Evolutionary conservation across 2,888 invertebrate genomes (phyloP), one percentile per base, ranked within the genome.

Genomic region (Pogonocherus hispidulus): DNA sequence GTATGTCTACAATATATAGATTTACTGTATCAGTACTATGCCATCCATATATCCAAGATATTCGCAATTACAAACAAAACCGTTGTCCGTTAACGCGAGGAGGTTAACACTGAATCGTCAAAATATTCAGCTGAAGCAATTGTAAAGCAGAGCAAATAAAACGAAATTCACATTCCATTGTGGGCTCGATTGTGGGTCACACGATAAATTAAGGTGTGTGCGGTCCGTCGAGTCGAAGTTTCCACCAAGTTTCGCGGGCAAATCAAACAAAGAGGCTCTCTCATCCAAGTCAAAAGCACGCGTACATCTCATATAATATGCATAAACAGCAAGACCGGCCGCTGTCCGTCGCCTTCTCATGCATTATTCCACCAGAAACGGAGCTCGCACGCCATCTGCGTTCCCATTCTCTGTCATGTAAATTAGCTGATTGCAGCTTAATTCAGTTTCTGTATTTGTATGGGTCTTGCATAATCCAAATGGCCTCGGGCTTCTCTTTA

Each of bases 341-440:
- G 70, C 54, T 69, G 81, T 79, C 82, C 81, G 80, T 78, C 79
- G 79, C 78, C 80, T 81, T 78, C 84, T 83, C 84, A 84, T 84
- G 83, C 83, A 84, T 84, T 82, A 84, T 84, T 84, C 83, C 79
- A 67, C 62, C 72, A 73, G 73, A 66, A 71, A 72, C 69, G 67
- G 70, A 76, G 68, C 63, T 69, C 70, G 74, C 67, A 67, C 76
- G 69, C 76, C 78, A 78, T 76, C 77, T 77, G 76, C 68, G 71
- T 69, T 71, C 62, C 70, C 49, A 73, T 72, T 73, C 75, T 78
- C 71, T 77, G 72, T 76, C 77, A 79, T 79, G 79, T 75, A 77
- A 76, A 78, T 78, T 76, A 78, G 74, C 69, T 74, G 75, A 78
- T 78, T 77, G 77, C 70, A 72, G 67, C 67, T 67, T 67, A 67